Base-by-base conservation (phyloP, 2,113 vertebrate species). In the Raja brachyura region DNA sequence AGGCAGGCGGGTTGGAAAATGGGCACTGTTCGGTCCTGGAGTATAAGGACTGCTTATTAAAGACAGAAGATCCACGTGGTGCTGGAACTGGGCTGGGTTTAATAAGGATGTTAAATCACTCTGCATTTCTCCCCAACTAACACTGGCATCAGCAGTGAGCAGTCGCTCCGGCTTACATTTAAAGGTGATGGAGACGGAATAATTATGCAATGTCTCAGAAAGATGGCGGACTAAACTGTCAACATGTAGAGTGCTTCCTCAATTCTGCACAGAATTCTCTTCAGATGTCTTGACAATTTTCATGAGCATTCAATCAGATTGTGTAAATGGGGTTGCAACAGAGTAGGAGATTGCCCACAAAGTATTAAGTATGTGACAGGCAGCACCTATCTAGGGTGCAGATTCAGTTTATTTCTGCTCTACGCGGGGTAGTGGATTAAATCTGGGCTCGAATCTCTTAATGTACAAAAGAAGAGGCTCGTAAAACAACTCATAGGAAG, bases 391-490 rank as follows among this genome's bases (percentile, higher is more conserved):
- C 68, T 20, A 20, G 16, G 16, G 14, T 20, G 8, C 63, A 48
- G 33, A 92, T 25, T 92, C 31, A 70, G 33, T 11, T 66, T 22
- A 54, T 9, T 31, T 16, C 59, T 2, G 39, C 39, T 48, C 39
- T 48, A 48, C 39, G 39, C 39, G 39, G 59, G 68, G 61, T n/a
- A 5, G 22, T 88, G 93, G 28, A 66, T 88, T 20, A 25, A 68
- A 54, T 10, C 31, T 33, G 86, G 78, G 39, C 33, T 59, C 61
- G 48, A 83, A 14, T 68, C 77, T 13, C 14, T 86, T 86, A 59
- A 93, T 73, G 78, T 86, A 86, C 79, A 59, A 86, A 93, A 83
- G 66, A 8, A 56, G 5, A 83, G 81, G 22, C 2, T 92, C 33
- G 39, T 73, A 93, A 70, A 81, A 83, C 9, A 86, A 93, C 22